Percentiles rank a stretch among this genome's conserved stretches.
phyloP scores from a whole-genome alignment of 2,113 vertebrate species.

The Rutilus rutilus region DNA sequence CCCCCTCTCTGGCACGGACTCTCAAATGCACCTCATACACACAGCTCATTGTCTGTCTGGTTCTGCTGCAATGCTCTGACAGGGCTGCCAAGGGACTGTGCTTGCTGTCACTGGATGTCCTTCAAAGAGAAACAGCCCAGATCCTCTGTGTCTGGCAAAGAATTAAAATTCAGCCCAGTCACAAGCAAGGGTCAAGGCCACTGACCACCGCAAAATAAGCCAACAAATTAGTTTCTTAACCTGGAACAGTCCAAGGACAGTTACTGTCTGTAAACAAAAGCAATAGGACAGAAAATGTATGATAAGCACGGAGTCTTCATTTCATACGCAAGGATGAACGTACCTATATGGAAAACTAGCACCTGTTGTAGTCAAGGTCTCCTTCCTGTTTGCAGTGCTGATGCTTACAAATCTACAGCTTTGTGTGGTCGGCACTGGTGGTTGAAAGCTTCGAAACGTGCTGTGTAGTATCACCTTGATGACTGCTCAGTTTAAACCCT shows the following conservation, averaged over 20 bases:
- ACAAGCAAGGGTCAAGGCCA: constrained; percentile 57
- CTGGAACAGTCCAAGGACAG: constrained; percentile 67
- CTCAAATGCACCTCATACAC: constrained; percentile 38
- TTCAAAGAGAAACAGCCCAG: constrained; percentile 60
- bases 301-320: neutral
- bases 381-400: constrained; percentile 34
- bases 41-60: constrained; percentile 51
- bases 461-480: constrained; percentile 40
- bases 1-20: constrained; percentile 16
- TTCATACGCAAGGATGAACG: neutral
- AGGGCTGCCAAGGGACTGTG: constrained; percentile 47
- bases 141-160: neutral
- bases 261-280: constrained; percentile 42
- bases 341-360: neutral
- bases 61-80: constrained; percentile 49
- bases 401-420: constrained; percentile 5
- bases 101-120: constrained; percentile 60
- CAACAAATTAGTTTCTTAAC: constrained; percentile 73
- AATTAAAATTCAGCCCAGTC: constrained; percentile 65
- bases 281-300: constrained; percentile 3
- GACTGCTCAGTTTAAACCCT: constrained; percentile 21
- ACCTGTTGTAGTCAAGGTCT: constrained; percentile 12
- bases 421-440: constrained; percentile 11
- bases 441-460: constrained; percentile 9
- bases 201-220: constrained; percentile 65